Conservation (phyloP, 2,888 invertebrate species). For the Cryptops parisi region DNA sequence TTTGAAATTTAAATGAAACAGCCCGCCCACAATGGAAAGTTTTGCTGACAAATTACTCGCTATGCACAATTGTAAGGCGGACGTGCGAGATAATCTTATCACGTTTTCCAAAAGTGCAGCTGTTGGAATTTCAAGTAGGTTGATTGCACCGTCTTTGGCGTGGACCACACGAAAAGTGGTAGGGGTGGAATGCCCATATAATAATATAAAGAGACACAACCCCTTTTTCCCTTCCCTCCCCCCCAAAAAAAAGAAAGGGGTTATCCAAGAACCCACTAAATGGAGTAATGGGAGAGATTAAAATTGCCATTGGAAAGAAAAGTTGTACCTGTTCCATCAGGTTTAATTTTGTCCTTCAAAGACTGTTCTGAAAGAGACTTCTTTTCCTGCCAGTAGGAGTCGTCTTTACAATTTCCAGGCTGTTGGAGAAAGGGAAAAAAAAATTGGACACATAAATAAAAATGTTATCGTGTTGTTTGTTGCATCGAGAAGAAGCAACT, state of each 20-base stretch:
- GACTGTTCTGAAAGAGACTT: constrained; percentile 13
- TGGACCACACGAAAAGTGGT: too few species aligned
- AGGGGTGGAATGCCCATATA: too few species aligned
- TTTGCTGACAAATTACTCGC: not conserved
- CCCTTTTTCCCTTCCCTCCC: not conserved
- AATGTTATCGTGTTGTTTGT: too few species aligned
- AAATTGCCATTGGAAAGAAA: too few species aligned
- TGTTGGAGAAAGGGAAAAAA: not conserved
- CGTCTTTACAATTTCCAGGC: constrained; percentile 2
- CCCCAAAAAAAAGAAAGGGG: not conserved
- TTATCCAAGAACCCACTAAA: not conserved
- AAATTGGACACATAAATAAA: too few species aligned
- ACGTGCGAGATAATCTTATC: not conserved
- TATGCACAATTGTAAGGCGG: not conserved
- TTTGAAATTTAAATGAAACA: not conserved
- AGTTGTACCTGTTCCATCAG: not conserved
- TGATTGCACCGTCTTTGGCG: too few species aligned
- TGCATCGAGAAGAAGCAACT: too few species aligned
- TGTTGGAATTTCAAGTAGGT: not conserved
- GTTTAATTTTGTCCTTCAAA: constrained; percentile 9
- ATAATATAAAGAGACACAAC: too few species aligned
- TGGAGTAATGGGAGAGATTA: too few species aligned
- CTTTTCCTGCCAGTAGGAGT: constrained; percentile 13
- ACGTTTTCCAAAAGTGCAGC: too few species aligned
- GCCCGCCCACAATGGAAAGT: not conserved